A percentile compares a stretch with the other conserved stretches of the same genome.
Conservation (phyloP, 2,888 invertebrate species). For the Serrognathus titanus region DNA sequence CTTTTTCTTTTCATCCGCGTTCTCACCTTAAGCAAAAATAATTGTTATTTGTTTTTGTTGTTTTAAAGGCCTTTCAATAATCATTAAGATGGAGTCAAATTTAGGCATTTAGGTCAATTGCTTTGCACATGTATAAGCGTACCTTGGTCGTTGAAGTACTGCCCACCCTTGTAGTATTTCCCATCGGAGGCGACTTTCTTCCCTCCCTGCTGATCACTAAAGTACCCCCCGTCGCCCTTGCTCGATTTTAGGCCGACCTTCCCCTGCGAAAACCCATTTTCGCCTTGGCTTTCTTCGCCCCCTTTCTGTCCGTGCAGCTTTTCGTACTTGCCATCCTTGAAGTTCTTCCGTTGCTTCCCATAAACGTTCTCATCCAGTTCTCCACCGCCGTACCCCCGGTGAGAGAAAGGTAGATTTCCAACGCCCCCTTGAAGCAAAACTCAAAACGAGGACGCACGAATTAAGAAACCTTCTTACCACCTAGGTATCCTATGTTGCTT, state of each 20-base stretch:
- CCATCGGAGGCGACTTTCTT: constrained; percentile 59
- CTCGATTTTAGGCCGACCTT: constrained; percentile 47
- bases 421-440: constrained; percentile 3
- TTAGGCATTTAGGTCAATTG: too few species aligned
- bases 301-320: constrained; percentile 55
- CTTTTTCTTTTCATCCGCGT: constrained; percentile 55
- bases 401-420: not conserved
- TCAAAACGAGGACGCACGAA: not conserved
- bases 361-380: constrained; percentile 57
- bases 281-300: constrained; percentile 55
- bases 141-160: constrained; percentile 59
- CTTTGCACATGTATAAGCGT: constrained; percentile 26
- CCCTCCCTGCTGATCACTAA: constrained; percentile 56
- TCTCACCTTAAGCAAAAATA: constrained; percentile 45
- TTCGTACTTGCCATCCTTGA: constrained; percentile 54
- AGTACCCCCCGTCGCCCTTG: constrained; percentile 53
- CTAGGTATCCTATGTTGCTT: constrained; percentile 37
- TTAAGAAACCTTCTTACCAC: constrained; percentile 14
- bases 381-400: constrained; percentile 31
- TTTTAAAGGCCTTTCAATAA: too few species aligned
- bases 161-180: constrained; percentile 57
- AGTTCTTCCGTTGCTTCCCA: constrained; percentile 56
- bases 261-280: constrained; percentile 56
- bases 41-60: too few species aligned
- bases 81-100: too few species aligned